Conservation (phyloP, 1,140 invertebrate species). For the Laupala kohalensis region DNA sequence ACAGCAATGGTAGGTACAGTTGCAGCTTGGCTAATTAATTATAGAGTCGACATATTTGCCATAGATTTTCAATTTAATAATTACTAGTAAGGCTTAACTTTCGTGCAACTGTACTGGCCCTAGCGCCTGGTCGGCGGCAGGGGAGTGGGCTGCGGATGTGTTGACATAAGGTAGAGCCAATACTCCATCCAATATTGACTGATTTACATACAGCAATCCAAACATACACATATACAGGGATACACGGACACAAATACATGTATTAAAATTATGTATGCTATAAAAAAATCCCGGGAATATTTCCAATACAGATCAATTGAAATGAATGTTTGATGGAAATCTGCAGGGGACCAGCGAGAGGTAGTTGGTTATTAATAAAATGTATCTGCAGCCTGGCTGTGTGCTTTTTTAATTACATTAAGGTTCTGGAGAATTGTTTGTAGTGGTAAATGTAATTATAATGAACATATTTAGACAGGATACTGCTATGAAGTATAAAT, state of each 20-base stretch:
- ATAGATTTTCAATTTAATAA: background rate
- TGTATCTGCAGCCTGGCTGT: background rate
- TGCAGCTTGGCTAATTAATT: background rate
- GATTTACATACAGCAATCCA: background rate
- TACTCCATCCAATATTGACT: background rate
- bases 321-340: background rate
- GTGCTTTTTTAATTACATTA: background rate
- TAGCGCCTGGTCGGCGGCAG: background rate
- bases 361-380: background rate
- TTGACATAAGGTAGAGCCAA: background rate
- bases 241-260: background rate
- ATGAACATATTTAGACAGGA: background rate
- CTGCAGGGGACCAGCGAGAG: background rate
- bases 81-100: background rate
- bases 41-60: background rate
- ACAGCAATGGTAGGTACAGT: background rate
- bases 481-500: background rate
- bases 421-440: background rate
- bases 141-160: background rate
- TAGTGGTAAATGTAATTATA: background rate
- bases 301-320: background rate
- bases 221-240: background rate
- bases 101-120: background rate
- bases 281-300: background rate
- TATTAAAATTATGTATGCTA: background rate